Evolutionary conservation across 2,113 vertebrate genomes (phyloP), one percentile per base, ranked within the genome.

Genomic region (Craseonycteris thonglongyai): DNA sequence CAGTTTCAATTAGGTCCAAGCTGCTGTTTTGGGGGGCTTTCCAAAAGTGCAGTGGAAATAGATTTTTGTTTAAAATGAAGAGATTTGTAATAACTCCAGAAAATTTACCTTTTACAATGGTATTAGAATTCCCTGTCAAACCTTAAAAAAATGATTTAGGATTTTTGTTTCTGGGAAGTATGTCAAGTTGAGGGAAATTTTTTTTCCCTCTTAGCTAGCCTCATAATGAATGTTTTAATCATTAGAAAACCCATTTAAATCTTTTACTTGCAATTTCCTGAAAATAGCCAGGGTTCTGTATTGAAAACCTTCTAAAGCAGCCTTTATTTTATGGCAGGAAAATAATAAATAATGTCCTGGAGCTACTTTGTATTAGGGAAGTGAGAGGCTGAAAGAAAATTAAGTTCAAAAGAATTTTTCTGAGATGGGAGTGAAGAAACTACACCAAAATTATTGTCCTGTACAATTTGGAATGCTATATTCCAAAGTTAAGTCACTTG

Each of bases 181-280:
- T 92, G 1, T 3, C 93, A 38, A 56, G 49, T 91, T 95, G 51
- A 45, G 85, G 18, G 49, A 96, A 0, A 75, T 93, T 68, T 65
- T 28, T 24, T 16, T 19, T n/a, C 12, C 7, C 30, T 56, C n/a
- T 93, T 95, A 71, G 59, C 22, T 40, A 30, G 33, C 2, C 0
- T 96, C 35, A 40, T 74, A 97, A 13, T 28, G 42, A 92, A 79
- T 92, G 54, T 26, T 47, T 95, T 91, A 94, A 40, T 82, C 58
- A 2, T 95, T 96, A 96, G 81, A 28, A 96, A 96, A 96, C 28
- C 6, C 47, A 95, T 94, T 96, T 78, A 24, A 88, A 59, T 97
- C 2, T 92, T 96, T 94, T 79, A 84, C 33, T 81, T 91, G 42
- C 66, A 91, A 66, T 66, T 84, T 97, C 58, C 69, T 89, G 91